Evolutionary conservation across 35 echinoderm and acorn worm genomes (phyloP), one percentile per base, ranked within the genome.

Genomic region (Hemicentrotus pulcherrimus): DNA sequence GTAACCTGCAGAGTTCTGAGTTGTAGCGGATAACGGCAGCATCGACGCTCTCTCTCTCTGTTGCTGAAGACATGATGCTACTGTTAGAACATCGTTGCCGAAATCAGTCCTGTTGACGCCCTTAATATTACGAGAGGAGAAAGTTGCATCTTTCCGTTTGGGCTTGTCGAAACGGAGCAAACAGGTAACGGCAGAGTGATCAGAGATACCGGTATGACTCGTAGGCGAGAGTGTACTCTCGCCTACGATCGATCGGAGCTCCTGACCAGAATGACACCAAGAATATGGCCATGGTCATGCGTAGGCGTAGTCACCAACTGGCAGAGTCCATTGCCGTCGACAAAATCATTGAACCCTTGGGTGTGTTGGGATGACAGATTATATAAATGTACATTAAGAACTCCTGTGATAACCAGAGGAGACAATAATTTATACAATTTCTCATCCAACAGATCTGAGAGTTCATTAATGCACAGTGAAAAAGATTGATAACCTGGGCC

Each of bases 221-320:
- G 9, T 87, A 19, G 86, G 86, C 10, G 86, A 31, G 86, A 87
- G 19, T 28, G n/a, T 11, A 89, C n/a, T n/a, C n/a, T n/a, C n/a
- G n/a, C n/a, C n/a, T n/a, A 89, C 87, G 41, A 4, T 35, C 87
- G 13, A 22, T 89, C 87, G 31, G 30, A 89, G 87, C 41, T 89
- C 87, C 87, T 24, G 32, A 89, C 87, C 87, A 89, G 45, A 41
- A 89, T 89, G 32, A 32, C 87, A n/a, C 31, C 86, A 5, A 88
- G 86, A 88, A 88, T 88, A 88, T 88, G 86, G 31, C 86, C 86
- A 88, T 35, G 30, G 31, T 88, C 86, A 88, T 88, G 86, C 31
- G 86, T 88, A 32, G 86, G 86, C 11, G 86, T 88, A 88, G 86
- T 88, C 86, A 88, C 86, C 86, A 88, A 32, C 86, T 88, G 86